Base-by-base conservation (phyloP, 2,888 invertebrate species). In the Azorinus chamasolen region DNA sequence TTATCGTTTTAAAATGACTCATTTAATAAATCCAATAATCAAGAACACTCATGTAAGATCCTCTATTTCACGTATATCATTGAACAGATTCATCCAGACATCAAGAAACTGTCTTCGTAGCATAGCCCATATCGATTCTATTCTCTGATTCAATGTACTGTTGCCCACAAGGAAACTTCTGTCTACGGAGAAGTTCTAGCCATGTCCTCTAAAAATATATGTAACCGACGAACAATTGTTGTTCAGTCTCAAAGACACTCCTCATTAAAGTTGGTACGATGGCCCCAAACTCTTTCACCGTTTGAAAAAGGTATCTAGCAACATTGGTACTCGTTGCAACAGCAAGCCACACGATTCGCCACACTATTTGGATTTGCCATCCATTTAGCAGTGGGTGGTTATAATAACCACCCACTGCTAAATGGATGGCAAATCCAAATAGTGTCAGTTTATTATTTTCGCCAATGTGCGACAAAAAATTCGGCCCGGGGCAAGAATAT, bases 401-500 rank as follows among this genome's bases (percentile, higher is more conserved):
- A n/a, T n/a, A n/a, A n/a, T n/a, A n/a, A n/a, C n/a, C n/a, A n/a
- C n/a, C n/a, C n/a, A n/a, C n/a, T n/a, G 54, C 53, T 25, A 55
- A 50, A 46, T 63, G 62, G 16, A 62, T 70, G 45, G 41, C 32
- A 6, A 70, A 41, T 20, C 61, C 61, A 18, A 62, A 61, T 37
- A 41, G 62, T 22, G n/a, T 32, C 20, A 70, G 43, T 37, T 54
- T 70, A 22, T 68, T 64, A 57, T 72, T 57, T 18, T 57, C 50
- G 37, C 63, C 71, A 20, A 63, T 25, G 62, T 71, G 63, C 57
- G 63, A 71, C 16, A 63, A 22, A 27, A 22, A 53, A 32, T 69
- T 69, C n/a, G 69, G 54, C 8, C 69, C 51, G 8, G n/a, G 43
- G 14, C 20, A 46, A 20, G 5, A 22, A 45, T 65, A 65, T 22